phyloP scores from a whole-genome alignment of 2,113 vertebrate genomes.

The Synodontis membranacea region DNA sequence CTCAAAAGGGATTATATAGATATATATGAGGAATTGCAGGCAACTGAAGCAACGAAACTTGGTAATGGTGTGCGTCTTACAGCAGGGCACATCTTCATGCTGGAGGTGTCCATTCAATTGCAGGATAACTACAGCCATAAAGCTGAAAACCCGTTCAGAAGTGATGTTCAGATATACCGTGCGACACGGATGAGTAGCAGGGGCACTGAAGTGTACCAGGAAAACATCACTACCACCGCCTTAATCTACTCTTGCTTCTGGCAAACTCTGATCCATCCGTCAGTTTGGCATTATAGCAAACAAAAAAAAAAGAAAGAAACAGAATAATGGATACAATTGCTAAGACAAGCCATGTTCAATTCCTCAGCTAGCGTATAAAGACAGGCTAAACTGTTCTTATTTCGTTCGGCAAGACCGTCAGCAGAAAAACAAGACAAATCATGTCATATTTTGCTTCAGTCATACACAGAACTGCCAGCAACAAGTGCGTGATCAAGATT shows the following conservation, averaged over 20 bases:
- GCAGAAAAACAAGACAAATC: background rate
- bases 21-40: background rate
- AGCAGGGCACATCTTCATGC: background rate
- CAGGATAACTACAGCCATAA: background rate
- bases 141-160: background rate
- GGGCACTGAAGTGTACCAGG: background rate
- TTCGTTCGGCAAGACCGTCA: background rate
- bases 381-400: background rate
- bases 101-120: background rate
- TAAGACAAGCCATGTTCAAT: background rate
- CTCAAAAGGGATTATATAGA: background rate
- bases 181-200: background rate
- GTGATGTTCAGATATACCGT: background rate
- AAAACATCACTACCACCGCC: background rate
- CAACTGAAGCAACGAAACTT: background rate
- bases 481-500: constrained; percentile 31
- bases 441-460: background rate
- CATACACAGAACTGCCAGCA: background rate
- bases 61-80: background rate
- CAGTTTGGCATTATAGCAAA: background rate
- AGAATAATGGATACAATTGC: background rate
- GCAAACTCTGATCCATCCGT: background rate
- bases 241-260: no score
- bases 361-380: background rate
- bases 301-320: no score